Base-by-base conservation (phyloP, 2,888 invertebrate genomes). In the Hirtodrosophila cameraria region DNA sequence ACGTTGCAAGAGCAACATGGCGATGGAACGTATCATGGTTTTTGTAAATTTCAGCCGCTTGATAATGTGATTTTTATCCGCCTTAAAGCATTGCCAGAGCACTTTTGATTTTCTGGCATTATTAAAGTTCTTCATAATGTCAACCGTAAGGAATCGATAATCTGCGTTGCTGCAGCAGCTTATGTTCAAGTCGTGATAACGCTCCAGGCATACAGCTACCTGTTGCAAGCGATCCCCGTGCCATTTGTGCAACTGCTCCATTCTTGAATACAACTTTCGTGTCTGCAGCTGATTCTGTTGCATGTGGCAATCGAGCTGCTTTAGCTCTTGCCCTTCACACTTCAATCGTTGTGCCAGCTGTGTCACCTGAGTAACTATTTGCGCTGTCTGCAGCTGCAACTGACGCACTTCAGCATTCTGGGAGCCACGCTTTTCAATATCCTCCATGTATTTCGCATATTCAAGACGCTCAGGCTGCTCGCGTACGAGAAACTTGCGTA, bases 161-260 rank as follows among this genome's bases (percentile, higher is more conserved):
- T 27, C 42, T 3, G 4, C 4, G n/a, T 25, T 9, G 6, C 9
- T 30, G 28, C 36, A 41, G 8, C 13, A 9, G 5, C 9, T 16
- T 0, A 45, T 31, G 2, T 48, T 12, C n/a, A 71, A 6, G 5
- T 67, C 41, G 1, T 31, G 9, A 18, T 35, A 46, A n/a, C 67
- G 63, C 25, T 72, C 63, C 1, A 63, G 3, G 18, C 71, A 67
- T 15, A 49, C 3, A 0, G 28, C 62, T 8, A 15, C 28, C 9
- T 36, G 25, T 2, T 59, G 33, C 18, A 49, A n/a, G 1, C n/a
- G 28, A 0, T 30, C 16, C 12, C 5, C 28, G 15, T 57, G 62
- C 41, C 41, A 67, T 18, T 42, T 43, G 35, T 16, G 45, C 25
- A 63, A 20, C 11, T 41, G 9, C 0, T 4, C 27, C 4, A 59